Base-by-base conservation (phyloP, 2,797 vertebrate genomes). In the Scomberomorus guttatus region DNA sequence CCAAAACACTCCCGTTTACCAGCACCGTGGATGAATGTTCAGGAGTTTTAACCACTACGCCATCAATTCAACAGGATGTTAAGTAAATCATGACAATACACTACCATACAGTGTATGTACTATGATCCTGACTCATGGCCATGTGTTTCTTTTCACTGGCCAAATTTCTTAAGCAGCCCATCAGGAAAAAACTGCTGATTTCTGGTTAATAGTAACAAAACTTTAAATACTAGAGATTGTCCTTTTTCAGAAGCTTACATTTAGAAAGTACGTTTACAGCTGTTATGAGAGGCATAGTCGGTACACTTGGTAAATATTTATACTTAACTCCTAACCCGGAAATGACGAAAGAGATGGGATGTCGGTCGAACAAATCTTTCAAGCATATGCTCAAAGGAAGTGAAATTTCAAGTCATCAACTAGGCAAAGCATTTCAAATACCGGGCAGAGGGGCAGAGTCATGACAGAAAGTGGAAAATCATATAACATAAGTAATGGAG, bases 221-320 rank as follows among this genome's bases (percentile, higher is more conserved):
- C 13, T 34, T 39, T 25, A 50, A 25, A 66, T 39, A 24, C 9
- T 11, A 54, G 10, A 56, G 20, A 55, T 29, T 14, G 12, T 0
- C 1, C n/a, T 13, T 42, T 42, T 34, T 42, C 24, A 17, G 4
- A 24, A 25, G 39, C 55, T 50, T 39, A 46, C 55, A 61, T 52
- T 22, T 18, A 64, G 55, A 3, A 29, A 61, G 51, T 17, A 50
- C 68, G 67, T 76, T 66, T 27, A 27, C 50, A 72, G 9, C 18
- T 0, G 25, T 55, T 15, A 13, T 22, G 15, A 15, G 29, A 58
- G 52, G 37, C 27, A 34, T 18, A 63, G 17, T 63, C 7, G 3
- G 10, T 46, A 9, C 8, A 2, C 3, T 51, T n/a, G 3, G 17
- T 56, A 48, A 57, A 74, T 67, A 42, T 79, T 59, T 56, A 10